Base-by-base conservation (phyloP, 2,113 vertebrate genomes). In the Plotosus lineatus region DNA sequence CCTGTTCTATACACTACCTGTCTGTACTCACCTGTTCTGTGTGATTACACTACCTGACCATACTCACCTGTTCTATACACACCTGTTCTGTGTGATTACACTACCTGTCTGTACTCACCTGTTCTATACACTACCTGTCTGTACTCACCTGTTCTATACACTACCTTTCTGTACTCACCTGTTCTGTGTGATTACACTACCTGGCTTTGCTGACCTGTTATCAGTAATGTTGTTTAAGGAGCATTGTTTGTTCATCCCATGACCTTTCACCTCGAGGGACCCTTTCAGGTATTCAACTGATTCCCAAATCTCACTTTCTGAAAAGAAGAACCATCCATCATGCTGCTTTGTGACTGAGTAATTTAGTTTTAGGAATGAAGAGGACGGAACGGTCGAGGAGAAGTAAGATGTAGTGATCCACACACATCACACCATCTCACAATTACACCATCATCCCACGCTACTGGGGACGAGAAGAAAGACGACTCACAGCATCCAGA, bases 401-500 rank as follows among this genome's bases (percentile, higher is more conserved):
- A 9, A 17, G 76, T 51, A 44, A 65, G 58, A 48, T 28, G 50
- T 46, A 38, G 15, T 33, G 65, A 31, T 40, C 38, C 11, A 8
- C 7, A 42, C 6, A n/a, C 15, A 7, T 55, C 33, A 56, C 51
- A 17, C 73, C 33, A 15, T 46, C 44, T 9, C 44, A 46, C 44
- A 46, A 44, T 44, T 40, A 44, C 65, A 68, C 65, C 40, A 15
- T 75, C 73, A 26, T 75, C 73, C 53, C 51, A 56, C 73, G 3
- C 51, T 15, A 9, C 33, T 55, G 72, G 1, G 26, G 65, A 68
- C 21, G 21, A 48, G 60, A 51, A 21, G 9, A 46, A 60, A n/a
- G 60, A 48, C 38, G 15, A 28, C 40, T 31, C 26, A 66, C 44
- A 53, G 77, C 40, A 15, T 17, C 23, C 11, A 44, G 23, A 44